phyloP scores from a whole-genome alignment of 1,140 invertebrate species.

The Hylyphantes graminicola region DNA sequence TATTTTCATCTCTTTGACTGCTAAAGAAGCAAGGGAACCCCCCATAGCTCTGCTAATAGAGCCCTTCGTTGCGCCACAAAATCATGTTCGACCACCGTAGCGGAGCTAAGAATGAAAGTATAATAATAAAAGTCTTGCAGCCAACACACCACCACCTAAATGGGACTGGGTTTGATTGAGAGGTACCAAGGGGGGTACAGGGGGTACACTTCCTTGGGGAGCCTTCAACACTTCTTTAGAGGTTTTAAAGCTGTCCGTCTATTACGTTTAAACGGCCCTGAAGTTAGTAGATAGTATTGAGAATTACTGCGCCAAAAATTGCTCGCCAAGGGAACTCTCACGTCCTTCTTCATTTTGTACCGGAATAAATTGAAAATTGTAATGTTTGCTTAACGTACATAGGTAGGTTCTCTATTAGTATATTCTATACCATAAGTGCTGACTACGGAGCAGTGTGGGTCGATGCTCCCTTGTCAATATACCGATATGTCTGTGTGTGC shows the following conservation, averaged over 20 bases:
- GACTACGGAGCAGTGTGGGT: too few species aligned
- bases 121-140: slow-evolving; percentile 26
- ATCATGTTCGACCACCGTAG: slow-evolving; percentile 42
- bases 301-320: not conserved
- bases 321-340: slow-evolving; percentile 18
- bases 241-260: slow-evolving; percentile 58
- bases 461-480: too few species aligned
- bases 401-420: too few species aligned
- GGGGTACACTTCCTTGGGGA: slow-evolving; percentile 8
- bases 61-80: slow-evolving; percentile 20
- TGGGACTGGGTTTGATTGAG: slow-evolving; percentile 33
- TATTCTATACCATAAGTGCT: too few species aligned
- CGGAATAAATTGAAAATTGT: too few species aligned
- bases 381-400: too few species aligned
- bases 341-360: too few species aligned
- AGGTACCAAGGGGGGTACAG: not conserved
- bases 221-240: slow-evolving; percentile 57
- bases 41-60: slow-evolving; percentile 47
- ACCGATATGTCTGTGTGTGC: too few species aligned
- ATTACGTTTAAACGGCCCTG: slow-evolving; percentile 55
- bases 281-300: slow-evolving; percentile 41
- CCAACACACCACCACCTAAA: slow-evolving; percentile 38
- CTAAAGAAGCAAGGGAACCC: not conserved
- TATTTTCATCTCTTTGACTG: too few species aligned
- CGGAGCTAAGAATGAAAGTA: slow-evolving; percentile 27